These are phyloP conservation scores for Cynodonichthys magdalenae DNA, from an alignment of 2,797 vertebrate species.

Conservation along the genomic window DNA sequence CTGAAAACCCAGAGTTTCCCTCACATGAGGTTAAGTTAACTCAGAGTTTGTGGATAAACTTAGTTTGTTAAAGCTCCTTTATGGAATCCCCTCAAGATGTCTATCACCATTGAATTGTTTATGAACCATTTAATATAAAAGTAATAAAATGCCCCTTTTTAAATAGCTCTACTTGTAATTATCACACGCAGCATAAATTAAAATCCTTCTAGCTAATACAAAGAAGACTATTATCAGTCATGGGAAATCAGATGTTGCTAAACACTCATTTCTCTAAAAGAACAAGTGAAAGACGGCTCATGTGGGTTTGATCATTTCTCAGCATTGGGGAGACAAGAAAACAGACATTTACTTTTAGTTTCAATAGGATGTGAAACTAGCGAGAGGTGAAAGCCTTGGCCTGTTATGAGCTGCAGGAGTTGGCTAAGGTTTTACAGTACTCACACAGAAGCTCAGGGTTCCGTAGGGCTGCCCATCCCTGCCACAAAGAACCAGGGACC, in stretches of 20 bases:
- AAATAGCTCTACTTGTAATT: slow-evolving; percentile 26
- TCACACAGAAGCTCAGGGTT: slow-evolving; percentile 91
- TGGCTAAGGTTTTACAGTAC: slow-evolving; percentile 78
- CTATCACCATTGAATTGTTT: background rate
- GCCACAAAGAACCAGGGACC: slow-evolving; percentile 91
- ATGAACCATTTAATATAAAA: slow-evolving; percentile 9
- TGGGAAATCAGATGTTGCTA: slow-evolving; percentile 17
- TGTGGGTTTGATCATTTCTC: slow-evolving; percentile 43
- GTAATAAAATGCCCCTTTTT: slow-evolving; percentile 33
- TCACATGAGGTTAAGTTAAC: too few species aligned
- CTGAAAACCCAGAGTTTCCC: too few species aligned
- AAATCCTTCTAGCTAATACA: background rate
- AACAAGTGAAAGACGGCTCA: slow-evolving; percentile 45
- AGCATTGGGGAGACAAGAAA: slow-evolving; percentile 44
- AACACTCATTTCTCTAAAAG: slow-evolving; percentile 40
- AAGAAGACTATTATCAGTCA: slow-evolving; percentile 5
- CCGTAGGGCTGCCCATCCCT: slow-evolving; percentile 90
- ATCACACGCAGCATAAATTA: slow-evolving; percentile 11
- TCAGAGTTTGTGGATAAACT: too few species aligned
- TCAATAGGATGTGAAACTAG: slow-evolving; percentile 61
- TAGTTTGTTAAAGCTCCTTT: too few species aligned
- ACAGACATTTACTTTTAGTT: slow-evolving; percentile 38
- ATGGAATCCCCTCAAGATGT: background rate
- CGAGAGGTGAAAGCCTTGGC: slow-evolving; percentile 33
- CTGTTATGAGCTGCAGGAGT: slow-evolving; percentile 27